Percentiles rank a stretch among this genome's conserved stretches.
These are phyloP conservation scores for Cataglyphis cursor DNA, from an alignment of 2,888 invertebrate genomes.

Conservation along the genomic window DNA sequence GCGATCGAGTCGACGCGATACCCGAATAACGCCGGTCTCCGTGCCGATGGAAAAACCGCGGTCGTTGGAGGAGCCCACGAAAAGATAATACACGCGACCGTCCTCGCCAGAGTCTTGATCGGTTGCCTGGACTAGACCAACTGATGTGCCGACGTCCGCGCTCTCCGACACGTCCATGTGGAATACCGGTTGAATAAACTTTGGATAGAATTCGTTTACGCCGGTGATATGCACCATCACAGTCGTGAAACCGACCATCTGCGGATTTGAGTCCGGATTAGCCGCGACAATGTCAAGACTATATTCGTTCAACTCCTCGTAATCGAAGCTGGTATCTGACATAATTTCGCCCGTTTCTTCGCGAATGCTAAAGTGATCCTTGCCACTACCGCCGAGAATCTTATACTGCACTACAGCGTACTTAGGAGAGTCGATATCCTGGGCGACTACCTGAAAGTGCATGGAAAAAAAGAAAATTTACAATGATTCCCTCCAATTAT, in stretches of 20 bases:
- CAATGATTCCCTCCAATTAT: not conserved
- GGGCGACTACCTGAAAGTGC: conserved; percentile 89
- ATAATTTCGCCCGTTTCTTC: conserved; percentile 92
- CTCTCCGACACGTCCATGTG: conserved; percentile 98
- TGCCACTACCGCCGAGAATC: conserved; percentile 92
- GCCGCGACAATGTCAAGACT: conserved; percentile 93
- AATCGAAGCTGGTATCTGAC: conserved; percentile 94
- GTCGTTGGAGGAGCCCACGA: conserved; percentile 97
- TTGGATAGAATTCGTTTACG: conserved; percentile 95
- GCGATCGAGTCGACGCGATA: conserved; percentile 93
- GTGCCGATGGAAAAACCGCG: conserved; percentile 95
- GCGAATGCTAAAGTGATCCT: conserved; percentile 93
- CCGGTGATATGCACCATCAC: conserved; percentile 93
- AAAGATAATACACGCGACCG: conserved; percentile 95
- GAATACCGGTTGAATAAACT: conserved; percentile 95
- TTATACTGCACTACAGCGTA: conserved; percentile 95
- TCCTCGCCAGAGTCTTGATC: conserved; percentile 96
- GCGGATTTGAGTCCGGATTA: conserved; percentile 92
- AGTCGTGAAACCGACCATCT: conserved; percentile 92
- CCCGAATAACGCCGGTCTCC: conserved; percentile 94
- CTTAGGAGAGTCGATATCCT: conserved; percentile 95
- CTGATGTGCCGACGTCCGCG: conserved; percentile 93
- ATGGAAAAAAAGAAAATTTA: not conserved
- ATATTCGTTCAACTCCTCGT: conserved; percentile 93
- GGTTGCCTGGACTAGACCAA: conserved; percentile 95